Evolutionary conservation across 2,797 vertebrate species (phyloP), one percentile per base, ranked within the genome.

Genomic region (Micropoecilia bifurca): DNA sequence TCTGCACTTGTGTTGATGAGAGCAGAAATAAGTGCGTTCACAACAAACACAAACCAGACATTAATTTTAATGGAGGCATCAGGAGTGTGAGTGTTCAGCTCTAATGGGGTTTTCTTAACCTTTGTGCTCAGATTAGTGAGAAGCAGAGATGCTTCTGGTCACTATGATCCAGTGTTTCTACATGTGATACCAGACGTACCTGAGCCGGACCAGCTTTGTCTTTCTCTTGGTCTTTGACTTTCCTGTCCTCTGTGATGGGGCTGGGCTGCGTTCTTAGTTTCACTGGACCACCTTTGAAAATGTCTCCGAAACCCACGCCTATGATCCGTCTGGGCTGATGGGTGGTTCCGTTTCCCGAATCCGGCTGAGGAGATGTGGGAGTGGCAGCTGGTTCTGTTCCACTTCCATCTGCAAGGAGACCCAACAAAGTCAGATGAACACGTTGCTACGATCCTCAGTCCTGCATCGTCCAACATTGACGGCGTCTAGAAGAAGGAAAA

Each of bases 221-320:
- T 43, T 71, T 71, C 22, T 45, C 63, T 41, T 25, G 66, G 39
- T 69, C 66, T 43, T 69, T 69, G 39, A 41, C 22, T n/a, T 98
- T 97, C 80, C 93, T 98, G n/a, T 98, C 97, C 79, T 98, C 98
- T 0, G 86, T 87, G 22, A 98, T 97, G 43, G 92, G 91, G 89
- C 92, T 96, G 7, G 95, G 90, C 78, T 97, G 96, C 14, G 91
- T 91, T 76, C 94, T 97, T 69, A 99, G 97, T 91, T 97, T 99
- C 84, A 98, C 96, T 0, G 97, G 97, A 4, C 97, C 97, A 91
- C 98, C 97, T 71, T 96, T 97, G 95, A 99, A 99, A 90, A 99
- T 99, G 86, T 99, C 97, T 81, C 98, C 98, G 66, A 98, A 99
- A 4, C 98, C 98, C 25, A 99, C 76, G 4, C 98, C 97, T 83